Evolutionary conservation across 2,797 vertebrate species (phyloP).

Genomic region (Tiaroga cobitis): DNA sequence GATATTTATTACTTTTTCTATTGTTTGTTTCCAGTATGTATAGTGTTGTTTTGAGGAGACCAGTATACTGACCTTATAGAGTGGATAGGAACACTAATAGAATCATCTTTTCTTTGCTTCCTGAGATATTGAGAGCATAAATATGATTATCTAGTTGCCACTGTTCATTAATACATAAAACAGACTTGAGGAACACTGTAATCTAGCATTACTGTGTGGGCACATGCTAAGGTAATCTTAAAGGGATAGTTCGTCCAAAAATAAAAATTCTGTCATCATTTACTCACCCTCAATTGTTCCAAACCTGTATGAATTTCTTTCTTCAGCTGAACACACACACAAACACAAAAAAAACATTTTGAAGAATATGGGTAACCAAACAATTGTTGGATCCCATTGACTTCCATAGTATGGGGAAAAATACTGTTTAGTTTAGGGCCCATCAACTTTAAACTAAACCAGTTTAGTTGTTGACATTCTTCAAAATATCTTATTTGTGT

Average conservation of each 20-base stretch:
- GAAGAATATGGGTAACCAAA: too few species aligned
- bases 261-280: too few species aligned
- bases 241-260: background rate
- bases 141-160: background rate
- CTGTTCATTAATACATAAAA: background rate
- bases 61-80: conserved; percentile 69
- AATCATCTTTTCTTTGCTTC: conserved; percentile 65
- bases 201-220: background rate
- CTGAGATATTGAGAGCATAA: conserved; percentile 15
- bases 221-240: background rate
- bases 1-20: conserved; percentile 17
- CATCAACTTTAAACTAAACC: background rate
- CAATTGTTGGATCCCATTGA: background rate
- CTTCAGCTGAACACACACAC: too few species aligned
- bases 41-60: background rate
- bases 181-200: background rate
- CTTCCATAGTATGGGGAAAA: background rate
- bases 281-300: too few species aligned
- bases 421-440: background rate
- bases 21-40: background rate
- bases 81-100: conserved; percentile 73
- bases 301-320: too few species aligned
- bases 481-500: background rate
- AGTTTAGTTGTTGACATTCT: background rate
- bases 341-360: too few species aligned